These are phyloP conservation scores for Lepetodrilus schrolli DNA, from an alignment of 2,888 invertebrate species.

Conservation along the genomic window DNA sequence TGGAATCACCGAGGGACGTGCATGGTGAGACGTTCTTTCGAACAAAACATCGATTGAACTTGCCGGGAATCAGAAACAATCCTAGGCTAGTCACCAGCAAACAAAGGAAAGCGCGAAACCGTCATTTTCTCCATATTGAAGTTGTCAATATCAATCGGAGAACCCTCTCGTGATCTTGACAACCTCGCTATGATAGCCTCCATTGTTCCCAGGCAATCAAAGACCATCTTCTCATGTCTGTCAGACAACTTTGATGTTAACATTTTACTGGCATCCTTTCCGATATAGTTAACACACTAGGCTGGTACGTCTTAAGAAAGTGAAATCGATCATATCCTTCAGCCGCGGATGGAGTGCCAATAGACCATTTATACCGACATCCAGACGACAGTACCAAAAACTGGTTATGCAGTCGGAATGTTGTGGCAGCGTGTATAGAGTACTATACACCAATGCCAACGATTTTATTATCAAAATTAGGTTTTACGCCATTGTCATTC, in stretches of 20 bases:
- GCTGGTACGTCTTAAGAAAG: no score
- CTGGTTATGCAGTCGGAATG: no score
- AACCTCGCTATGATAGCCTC: neutral
- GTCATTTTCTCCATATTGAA: slow-evolving; percentile 19
- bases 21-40: neutral
- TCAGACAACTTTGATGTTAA: neutral
- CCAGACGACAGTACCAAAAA: no score
- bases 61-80: slow-evolving; percentile 8
- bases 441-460: no score
- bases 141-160: slow-evolving; percentile 3
- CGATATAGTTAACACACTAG: no score
- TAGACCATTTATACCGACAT: no score
- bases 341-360: no score
- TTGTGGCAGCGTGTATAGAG: no score
- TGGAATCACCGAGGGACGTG: no score
- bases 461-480: no score
- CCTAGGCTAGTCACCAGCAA: neutral
- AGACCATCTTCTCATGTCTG: neutral
- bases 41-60: neutral
- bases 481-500: no score
- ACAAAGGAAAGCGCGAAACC: slow-evolving; percentile 5
- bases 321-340: no score
- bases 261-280: neutral
- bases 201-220: neutral
- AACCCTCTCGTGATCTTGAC: neutral